Conservation (phyloP, 2,888 invertebrate species). For the Ceramica pisi region DNA sequence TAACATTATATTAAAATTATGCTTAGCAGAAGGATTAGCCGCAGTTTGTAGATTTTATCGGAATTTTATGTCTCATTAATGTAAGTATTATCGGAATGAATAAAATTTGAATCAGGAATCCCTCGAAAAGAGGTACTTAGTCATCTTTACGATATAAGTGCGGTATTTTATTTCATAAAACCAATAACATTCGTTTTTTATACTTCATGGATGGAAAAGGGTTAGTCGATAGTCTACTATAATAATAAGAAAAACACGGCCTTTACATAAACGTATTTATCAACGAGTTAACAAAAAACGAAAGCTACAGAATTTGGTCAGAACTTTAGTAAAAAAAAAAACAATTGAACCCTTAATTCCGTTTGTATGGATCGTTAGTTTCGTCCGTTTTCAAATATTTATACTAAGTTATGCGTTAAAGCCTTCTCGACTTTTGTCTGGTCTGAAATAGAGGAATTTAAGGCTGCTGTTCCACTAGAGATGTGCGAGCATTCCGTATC, state of each 20-base stretch:
- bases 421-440: constrained; percentile 20
- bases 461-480: too few relatives aligned
- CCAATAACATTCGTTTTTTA: neutral
- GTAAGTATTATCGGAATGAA: neutral
- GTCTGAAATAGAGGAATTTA: constrained; percentile 7
- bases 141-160: too few relatives aligned
- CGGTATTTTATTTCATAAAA: too few relatives aligned
- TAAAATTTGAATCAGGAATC: neutral
- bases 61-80: too few relatives aligned
- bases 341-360: constrained; percentile 20
- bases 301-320: neutral
- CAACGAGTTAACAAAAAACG: constrained; percentile 27
- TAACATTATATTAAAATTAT: too few relatives aligned
- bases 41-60: neutral
- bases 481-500: too few relatives aligned
- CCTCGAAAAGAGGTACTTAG: neutral
- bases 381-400: constrained; percentile 30
- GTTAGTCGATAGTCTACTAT: neutral
- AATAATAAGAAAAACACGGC: constrained; percentile 2
- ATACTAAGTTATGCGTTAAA: constrained; percentile 11
- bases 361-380: constrained; percentile 2
- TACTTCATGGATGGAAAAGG: neutral
- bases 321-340: neutral
- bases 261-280: constrained; percentile 19
- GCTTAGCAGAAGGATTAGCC: neutral